phyloP scores from a whole-genome alignment of 2,888 invertebrate genomes.

The Lasius fuliginosus region DNA sequence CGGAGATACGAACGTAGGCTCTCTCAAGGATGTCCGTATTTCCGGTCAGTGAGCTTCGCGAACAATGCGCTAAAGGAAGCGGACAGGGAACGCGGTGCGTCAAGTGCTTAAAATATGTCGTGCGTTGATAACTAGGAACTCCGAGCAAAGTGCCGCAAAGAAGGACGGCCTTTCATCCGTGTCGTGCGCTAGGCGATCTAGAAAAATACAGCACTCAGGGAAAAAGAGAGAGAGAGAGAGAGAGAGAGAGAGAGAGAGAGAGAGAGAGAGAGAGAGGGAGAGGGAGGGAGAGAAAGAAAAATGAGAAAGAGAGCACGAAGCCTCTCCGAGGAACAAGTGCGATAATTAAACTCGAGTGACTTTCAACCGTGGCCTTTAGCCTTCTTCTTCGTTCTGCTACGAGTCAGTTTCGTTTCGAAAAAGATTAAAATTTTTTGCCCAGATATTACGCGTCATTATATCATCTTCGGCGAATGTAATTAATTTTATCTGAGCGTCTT shows the following conservation, averaged over 20 bases:
- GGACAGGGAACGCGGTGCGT: slow-evolving; percentile 40
- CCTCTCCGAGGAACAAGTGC: slow-evolving; percentile 35
- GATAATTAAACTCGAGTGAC: slow-evolving; percentile 43
- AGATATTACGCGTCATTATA: not conserved
- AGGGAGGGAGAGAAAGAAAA: not conserved
- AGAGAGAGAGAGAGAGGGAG: not conserved
- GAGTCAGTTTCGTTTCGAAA: slow-evolving; percentile 10
- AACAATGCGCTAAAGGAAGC: slow-evolving; percentile 53
- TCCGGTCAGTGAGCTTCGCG: slow-evolving; percentile 53
- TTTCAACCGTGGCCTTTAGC: slow-evolving; percentile 30
- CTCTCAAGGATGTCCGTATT: slow-evolving; percentile 50
- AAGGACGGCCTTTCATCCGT: slow-evolving; percentile 40
- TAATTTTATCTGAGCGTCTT: not conserved
- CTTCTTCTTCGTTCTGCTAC: not conserved
- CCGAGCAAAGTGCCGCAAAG: slow-evolving; percentile 34
- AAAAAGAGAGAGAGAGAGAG: not conserved
- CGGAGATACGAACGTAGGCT: slow-evolving; percentile 40
- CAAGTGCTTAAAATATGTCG: slow-evolving; percentile 59
- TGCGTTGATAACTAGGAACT: slow-evolving; percentile 52
- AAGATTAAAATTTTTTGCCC: slow-evolving; percentile 9
- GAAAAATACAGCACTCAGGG: slow-evolving; percentile 25
- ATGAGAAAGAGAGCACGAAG: not conserved
- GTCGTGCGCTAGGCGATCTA: slow-evolving; percentile 32
- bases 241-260: not conserved
- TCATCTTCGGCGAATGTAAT: not conserved